Conservation (phyloP, 2,113 vertebrate species). For the Phylloscopus trochiloides region DNA sequence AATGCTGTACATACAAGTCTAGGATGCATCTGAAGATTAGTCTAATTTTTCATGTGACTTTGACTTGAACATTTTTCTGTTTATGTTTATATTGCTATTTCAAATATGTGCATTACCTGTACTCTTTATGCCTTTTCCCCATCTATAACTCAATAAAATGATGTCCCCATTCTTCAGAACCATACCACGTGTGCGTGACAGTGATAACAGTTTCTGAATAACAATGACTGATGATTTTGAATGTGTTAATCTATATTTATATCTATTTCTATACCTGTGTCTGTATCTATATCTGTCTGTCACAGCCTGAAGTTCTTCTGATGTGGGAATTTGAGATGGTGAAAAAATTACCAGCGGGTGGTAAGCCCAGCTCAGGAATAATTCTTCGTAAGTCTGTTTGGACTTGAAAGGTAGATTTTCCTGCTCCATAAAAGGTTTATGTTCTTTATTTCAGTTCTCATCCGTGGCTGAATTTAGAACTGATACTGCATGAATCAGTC, state of each 20-base stretch:
- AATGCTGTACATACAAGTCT: conserved; percentile 19
- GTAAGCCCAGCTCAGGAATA: neutral
- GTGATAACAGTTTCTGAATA: neutral
- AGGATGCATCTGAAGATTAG: neutral
- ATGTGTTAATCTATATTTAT: neutral
- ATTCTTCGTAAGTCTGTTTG: neutral
- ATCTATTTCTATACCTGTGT: neutral
- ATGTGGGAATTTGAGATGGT: neutral
- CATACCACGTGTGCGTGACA: neutral
- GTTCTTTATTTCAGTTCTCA: neutral
- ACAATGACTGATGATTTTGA: neutral
- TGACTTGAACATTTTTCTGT: conserved; percentile 36
- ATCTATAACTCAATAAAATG: conserved; percentile 52
- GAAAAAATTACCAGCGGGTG: neutral
- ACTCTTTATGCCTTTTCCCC: conserved; percentile 40
- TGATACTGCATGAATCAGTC: neutral
- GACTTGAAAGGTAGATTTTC: neutral
- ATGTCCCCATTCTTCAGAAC: neutral
- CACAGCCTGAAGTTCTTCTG: neutral
- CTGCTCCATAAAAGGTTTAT: neutral
- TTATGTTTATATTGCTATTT: conserved; percentile 44
- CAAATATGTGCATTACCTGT: conserved; percentile 47
- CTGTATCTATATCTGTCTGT: neutral
- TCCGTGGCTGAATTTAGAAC: neutral
- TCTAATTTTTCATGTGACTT: conserved; percentile 42